Conservation (phyloP, 2,797 vertebrate genomes). For the Todus mexicanus region DNA sequence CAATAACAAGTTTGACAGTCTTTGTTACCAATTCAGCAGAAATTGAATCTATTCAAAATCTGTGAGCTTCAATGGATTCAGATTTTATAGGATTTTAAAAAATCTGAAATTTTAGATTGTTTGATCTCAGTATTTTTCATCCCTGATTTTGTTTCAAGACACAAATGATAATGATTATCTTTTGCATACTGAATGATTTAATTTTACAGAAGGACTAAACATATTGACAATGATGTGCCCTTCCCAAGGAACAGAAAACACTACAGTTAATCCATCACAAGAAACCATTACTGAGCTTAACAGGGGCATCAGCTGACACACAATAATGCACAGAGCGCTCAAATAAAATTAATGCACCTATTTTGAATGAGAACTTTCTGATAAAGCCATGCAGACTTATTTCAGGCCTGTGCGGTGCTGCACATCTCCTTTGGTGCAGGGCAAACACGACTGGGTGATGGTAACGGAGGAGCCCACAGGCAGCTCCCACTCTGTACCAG, state of each 20-base stretch:
- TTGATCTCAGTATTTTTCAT: background rate
- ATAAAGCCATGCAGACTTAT: background rate
- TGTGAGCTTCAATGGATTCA: background rate
- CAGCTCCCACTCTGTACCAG: background rate
- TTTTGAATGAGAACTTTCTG: background rate
- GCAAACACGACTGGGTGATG: rapidly evolving
- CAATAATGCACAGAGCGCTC: background rate
- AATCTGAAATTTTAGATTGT: background rate
- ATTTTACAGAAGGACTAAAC: background rate
- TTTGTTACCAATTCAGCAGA: background rate
- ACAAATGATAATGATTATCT: background rate
- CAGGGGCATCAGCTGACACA: background rate
- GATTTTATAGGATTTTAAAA: background rate
- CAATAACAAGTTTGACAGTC: background rate
- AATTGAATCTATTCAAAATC: background rate
- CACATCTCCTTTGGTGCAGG: background rate
- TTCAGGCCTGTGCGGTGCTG: background rate
- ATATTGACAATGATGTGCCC: background rate
- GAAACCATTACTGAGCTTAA: background rate
- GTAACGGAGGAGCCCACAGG: background rate
- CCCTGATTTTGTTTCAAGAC: background rate
- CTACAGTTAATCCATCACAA: background rate
- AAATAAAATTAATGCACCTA: background rate
- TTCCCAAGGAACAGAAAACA: background rate
- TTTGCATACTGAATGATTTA: background rate